Percentiles rank a stretch among this genome's conserved stretches.
These are phyloP conservation scores for Rhabdornis inornatus DNA, from an alignment of 2,113 vertebrate genomes.

Conservation along the genomic window DNA sequence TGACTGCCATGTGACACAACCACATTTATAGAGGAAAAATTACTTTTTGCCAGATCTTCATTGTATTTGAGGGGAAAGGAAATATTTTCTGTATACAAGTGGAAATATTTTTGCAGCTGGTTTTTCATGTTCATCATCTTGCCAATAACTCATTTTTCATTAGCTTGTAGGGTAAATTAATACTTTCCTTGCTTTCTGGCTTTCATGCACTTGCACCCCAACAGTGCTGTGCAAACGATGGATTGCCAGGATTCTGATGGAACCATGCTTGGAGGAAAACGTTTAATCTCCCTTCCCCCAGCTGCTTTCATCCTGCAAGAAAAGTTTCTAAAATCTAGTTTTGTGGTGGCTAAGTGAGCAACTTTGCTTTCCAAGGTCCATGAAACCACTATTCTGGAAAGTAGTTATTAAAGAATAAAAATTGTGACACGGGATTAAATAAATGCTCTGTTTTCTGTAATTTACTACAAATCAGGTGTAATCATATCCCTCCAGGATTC, in stretches of 20 bases:
- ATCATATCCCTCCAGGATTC: background rate
- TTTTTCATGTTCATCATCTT: background rate
- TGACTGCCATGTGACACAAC: background rate
- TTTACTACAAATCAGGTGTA: background rate
- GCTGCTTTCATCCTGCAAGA: background rate
- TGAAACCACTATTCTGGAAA: background rate
- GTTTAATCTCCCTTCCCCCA: background rate
- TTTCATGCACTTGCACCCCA: background rate
- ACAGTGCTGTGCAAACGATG: background rate
- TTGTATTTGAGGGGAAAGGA: background rate
- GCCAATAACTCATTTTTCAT: background rate
- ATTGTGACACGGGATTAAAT: background rate
- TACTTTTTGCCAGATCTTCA: background rate
- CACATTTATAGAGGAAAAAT: background rate
- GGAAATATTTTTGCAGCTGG: background rate
- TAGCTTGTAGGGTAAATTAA: background rate
- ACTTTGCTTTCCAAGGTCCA: background rate
- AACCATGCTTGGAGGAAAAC: background rate
- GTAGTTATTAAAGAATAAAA: background rate
- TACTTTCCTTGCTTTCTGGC: background rate
- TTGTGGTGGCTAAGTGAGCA: background rate
- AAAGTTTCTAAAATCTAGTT: background rate
- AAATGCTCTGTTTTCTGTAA: background rate
- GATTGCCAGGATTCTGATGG: background rate
- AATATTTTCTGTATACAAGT: background rate